A percentile compares a stretch with the other conserved stretches of the same genome.
These are phyloP conservation scores for Rallus crepitans DNA, from an alignment of 2,797 vertebrate genomes.

Conservation along the genomic window DNA sequence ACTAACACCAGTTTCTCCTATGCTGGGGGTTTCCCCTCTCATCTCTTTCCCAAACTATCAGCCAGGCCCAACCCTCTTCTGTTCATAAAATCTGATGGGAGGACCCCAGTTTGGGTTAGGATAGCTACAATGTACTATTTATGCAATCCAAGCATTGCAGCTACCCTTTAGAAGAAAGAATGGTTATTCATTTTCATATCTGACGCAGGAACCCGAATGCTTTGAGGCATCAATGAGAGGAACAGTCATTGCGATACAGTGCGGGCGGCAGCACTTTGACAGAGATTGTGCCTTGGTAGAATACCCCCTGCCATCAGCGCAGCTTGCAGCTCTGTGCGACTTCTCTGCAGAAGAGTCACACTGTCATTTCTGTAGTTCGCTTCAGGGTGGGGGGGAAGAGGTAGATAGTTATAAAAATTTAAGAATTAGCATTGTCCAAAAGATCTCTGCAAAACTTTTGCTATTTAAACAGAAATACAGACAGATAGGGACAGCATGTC, in stretches of 20 bases:
- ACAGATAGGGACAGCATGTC: not conserved
- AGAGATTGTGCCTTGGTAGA: not conserved
- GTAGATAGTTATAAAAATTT: not conserved
- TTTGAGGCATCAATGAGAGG: not conserved
- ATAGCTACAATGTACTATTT: not conserved
- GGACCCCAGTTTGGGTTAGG: not conserved
- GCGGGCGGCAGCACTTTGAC: not conserved
- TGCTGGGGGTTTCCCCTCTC: slow-evolving; percentile 47
- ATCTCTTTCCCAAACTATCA: slow-evolving; percentile 37
- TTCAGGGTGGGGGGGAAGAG: not conserved
- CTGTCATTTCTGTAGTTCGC: slow-evolving; percentile 27
- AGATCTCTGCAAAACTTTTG: not conserved
- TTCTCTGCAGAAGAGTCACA: not conserved
- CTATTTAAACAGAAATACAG: not conserved
- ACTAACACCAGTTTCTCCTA: not conserved
- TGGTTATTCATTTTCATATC: not conserved
- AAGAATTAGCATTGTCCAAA: not conserved
- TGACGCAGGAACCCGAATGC: not conserved
- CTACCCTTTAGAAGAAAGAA: not conserved
- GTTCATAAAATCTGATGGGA: not conserved
- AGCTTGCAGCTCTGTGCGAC: not conserved
- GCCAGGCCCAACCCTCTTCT: not conserved
- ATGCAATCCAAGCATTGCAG: not conserved
- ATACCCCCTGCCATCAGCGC: not conserved
- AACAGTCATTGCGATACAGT: not conserved